Percentiles rank a stretch among this genome's conserved stretches.
Conservation (phyloP, 2,888 invertebrate species). For the Troides oblongomaculatus region DNA sequence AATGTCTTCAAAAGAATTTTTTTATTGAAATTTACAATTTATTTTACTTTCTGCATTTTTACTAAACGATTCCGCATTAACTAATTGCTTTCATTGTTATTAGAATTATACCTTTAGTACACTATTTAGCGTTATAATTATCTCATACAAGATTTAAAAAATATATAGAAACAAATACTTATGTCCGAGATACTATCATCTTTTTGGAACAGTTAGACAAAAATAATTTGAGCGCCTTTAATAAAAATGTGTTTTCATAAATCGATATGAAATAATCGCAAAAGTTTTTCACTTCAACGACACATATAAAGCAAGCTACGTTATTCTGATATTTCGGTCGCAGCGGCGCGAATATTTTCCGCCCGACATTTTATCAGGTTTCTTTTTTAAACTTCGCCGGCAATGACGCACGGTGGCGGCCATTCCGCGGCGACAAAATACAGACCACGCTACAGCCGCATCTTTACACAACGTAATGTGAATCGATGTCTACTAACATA, state of each 20-base stretch:
- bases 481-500: slow-evolving; percentile 79
- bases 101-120: slow-evolving; percentile 32
- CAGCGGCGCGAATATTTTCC: slow-evolving; percentile 50
- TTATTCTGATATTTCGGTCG: slow-evolving; percentile 64
- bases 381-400: slow-evolving; percentile 53
- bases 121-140: neutral
- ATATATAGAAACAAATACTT: neutral
- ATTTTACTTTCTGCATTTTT: slow-evolving; percentile 7
- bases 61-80: neutral
- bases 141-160: neutral
- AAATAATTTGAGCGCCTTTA: too few species aligned
- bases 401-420: slow-evolving; percentile 73
- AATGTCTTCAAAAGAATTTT: neutral
- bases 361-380: slow-evolving; percentile 54
- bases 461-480: slow-evolving; percentile 51
- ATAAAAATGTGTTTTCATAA: neutral
- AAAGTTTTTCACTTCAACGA: neutral
- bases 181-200: neutral
- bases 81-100: slow-evolving; percentile 23
- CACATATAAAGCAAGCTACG: slow-evolving; percentile 30
- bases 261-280: neutral
- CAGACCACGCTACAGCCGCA: slow-evolving; percentile 47
- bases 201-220: neutral
- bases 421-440: slow-evolving; percentile 53
- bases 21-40: slow-evolving; percentile 1